A percentile compares a stretch with the other conserved stretches of the same genome.
These are phyloP conservation scores for Jacana jacana DNA, from an alignment of 2,113 vertebrate genomes.

Conservation along the genomic window DNA sequence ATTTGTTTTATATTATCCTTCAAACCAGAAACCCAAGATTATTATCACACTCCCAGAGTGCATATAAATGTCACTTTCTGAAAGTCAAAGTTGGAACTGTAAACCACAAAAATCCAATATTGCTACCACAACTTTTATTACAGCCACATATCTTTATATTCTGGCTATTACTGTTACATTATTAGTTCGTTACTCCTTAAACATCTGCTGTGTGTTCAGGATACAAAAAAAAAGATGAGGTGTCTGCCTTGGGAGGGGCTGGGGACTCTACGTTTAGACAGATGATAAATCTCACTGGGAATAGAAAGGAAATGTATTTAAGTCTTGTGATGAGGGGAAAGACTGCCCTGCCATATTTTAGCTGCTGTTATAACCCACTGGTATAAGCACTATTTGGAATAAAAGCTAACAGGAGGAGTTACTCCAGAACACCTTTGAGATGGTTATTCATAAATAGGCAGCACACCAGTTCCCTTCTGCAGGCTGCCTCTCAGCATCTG, in stretches of 20 bases:
- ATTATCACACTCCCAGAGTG: neutral
- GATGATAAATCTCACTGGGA: neutral
- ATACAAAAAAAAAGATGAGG: neutral
- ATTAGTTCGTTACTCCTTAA: neutral
- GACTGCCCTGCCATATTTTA: neutral
- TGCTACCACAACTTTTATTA: conserved; percentile 42
- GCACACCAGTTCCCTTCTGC: neutral
- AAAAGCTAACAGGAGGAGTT: neutral
- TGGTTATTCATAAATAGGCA: neutral
- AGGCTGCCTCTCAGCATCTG: neutral
- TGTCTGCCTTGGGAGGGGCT: neutral
- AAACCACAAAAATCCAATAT: conserved; percentile 51
- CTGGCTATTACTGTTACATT: neutral
- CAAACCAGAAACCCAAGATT: conserved; percentile 40
- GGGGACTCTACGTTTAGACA: neutral
- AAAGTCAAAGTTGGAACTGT: conserved; percentile 41
- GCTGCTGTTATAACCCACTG: neutral
- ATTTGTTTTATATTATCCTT: conserved; percentile 42
- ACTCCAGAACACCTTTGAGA: neutral
- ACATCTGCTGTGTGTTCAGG: neutral
- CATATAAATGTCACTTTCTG: conserved; percentile 49
- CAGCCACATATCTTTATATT: conserved; percentile 5
- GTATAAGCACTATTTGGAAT: neutral
- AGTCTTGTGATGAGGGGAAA: neutral
- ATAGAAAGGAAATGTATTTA: neutral